A percentile compares a stretch with the other conserved stretches of the same genome.
These are phyloP conservation scores for Drosophila pachea DNA, from an alignment of 1,140 invertebrate species.

Conservation along the genomic window DNA sequence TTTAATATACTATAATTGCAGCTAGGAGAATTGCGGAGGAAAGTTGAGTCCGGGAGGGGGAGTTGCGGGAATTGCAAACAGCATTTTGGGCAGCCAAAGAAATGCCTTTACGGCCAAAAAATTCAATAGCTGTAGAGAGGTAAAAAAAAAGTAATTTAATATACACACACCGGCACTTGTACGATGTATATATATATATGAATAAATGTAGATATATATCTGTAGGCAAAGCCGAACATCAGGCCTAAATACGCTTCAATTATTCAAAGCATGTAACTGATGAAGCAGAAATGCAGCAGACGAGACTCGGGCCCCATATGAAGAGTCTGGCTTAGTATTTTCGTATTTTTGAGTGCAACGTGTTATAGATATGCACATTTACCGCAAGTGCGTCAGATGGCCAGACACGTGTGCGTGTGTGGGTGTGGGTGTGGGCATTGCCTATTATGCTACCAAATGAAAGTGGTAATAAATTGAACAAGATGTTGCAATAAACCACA, in stretches of 20 bases:
- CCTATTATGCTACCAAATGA: conserved; percentile 77
- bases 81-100: conserved; percentile 3
- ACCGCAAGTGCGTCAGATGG: conserved; percentile 46
- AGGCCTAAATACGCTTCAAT: conserved; percentile 73
- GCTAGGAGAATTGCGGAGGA: conserved; percentile 25
- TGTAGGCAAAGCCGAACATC: not conserved
- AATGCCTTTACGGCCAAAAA: conserved; percentile 38
- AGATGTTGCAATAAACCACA: conserved; percentile 78
- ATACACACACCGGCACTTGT: not conserved
- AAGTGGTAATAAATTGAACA: conserved; percentile 79
- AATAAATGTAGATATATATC: not conserved
- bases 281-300: conserved; percentile 70
- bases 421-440: conserved; percentile 47
- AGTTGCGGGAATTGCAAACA: conserved; percentile 4
- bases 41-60: not conserved
- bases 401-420: conserved; percentile 13
- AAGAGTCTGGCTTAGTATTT: conserved; percentile 29
- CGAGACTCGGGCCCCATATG: conserved; percentile 23
- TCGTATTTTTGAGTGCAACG: conserved; percentile 71
- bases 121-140: conserved; percentile 56
- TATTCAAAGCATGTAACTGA: conserved; percentile 78
- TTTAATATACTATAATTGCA: conserved; percentile 64
- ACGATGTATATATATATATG: not conserved
- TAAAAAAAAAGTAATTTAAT: conserved; percentile 1
- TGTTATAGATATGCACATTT: conserved; percentile 68